A percentile compares a stretch with the other conserved stretches of the same genome.
Conservation (phyloP, 2,113 vertebrate genomes). For the Myanophis thanlyinensis region DNA sequence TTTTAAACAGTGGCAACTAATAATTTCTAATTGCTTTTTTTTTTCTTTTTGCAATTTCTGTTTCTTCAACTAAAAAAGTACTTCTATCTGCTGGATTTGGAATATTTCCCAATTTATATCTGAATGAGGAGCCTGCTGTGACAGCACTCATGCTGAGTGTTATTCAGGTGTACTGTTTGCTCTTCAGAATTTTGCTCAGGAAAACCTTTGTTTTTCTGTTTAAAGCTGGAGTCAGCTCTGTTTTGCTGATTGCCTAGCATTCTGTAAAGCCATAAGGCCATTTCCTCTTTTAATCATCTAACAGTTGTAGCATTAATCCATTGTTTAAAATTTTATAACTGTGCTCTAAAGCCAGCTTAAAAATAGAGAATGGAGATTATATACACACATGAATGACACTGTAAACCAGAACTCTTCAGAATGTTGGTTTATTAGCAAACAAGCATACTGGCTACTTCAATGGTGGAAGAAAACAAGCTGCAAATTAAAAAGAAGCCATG, state of each 20-base stretch:
- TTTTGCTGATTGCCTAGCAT: not conserved
- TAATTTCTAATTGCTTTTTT: not conserved
- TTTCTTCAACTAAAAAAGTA: conserved; percentile 1
- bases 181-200: not conserved
- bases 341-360: not conserved
- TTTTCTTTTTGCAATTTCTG: not conserved
- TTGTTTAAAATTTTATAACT: not conserved
- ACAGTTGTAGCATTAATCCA: not conserved
- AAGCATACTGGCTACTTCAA: not conserved
- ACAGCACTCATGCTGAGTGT: not conserved
- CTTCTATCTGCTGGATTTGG: not conserved
- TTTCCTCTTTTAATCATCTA: not conserved
- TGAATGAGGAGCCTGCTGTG: not conserved
- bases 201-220: not conserved
- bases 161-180: not conserved
- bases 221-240: not conserved
- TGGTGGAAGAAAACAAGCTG: not conserved
- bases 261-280: not conserved
- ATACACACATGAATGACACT: not conserved
- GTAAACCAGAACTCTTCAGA: not conserved
- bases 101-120: not conserved
- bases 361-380: not conserved
- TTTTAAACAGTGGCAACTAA: conserved; percentile 17
- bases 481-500: not conserved
- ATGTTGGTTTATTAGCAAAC: not conserved